Evolutionary conservation across 2,797 vertebrate species (phyloP).

Genomic region (Buceros bicornis): DNA sequence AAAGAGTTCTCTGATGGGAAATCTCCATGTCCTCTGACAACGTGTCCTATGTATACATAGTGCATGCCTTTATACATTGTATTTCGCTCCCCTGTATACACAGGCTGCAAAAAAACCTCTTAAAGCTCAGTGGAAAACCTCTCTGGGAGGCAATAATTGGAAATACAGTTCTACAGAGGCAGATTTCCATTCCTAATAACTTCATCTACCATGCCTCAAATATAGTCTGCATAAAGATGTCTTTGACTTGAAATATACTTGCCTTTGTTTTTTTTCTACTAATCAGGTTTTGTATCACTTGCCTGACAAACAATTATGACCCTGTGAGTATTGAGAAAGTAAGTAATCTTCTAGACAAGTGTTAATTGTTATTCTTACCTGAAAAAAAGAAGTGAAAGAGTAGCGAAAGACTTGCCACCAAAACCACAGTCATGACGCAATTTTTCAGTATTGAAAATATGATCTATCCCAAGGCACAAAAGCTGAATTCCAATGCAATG

Average conservation of each 20-base stretch:
- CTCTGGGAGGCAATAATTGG: background rate
- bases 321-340: background rate
- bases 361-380: background rate
- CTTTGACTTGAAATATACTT: background rate
- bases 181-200: background rate
- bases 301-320: background rate
- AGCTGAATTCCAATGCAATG: conserved; percentile 62
- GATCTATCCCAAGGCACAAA: conserved; percentile 61
- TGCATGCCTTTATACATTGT: background rate
- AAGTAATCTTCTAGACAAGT: background rate
- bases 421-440: background rate
- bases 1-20: background rate
- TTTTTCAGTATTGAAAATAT: conserved; percentile 53
- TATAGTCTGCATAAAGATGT: background rate
- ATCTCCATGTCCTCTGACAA: background rate
- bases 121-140: background rate
- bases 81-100: background rate
- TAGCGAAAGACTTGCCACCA: background rate
- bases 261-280: background rate
- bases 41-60: background rate
- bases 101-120: background rate
- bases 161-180: background rate
- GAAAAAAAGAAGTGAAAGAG: background rate
- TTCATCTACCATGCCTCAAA: background rate
- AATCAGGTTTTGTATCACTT: background rate